Evolutionary conservation across 2,888 invertebrate genomes (phyloP).

Genomic region (Nebria salina): DNA sequence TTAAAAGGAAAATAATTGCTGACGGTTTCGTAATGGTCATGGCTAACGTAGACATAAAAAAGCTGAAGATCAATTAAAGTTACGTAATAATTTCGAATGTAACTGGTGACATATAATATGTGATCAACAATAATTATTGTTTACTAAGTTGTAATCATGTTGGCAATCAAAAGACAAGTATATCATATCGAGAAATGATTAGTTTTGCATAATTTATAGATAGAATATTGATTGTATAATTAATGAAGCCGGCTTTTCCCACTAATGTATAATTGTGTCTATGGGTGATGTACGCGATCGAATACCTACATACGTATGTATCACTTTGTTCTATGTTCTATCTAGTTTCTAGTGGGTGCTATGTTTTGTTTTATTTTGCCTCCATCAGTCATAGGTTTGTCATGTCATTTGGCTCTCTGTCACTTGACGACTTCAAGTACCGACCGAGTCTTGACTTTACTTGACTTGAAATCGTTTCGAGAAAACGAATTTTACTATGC

Average conservation of each 20-base stretch:
- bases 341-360: neutral
- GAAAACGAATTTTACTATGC: neutral
- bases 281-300: neutral
- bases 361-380: neutral
- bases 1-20: neutral
- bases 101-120: neutral
- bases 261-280: neutral
- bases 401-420: neutral
- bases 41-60: neutral
- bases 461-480: neutral
- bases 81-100: neutral
- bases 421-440: neutral
- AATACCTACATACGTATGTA: neutral
- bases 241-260: neutral
- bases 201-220: neutral
- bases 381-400: neutral
- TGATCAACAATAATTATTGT: neutral
- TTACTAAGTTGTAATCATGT: neutral
- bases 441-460: neutral
- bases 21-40: neutral
- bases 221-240: neutral
- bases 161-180: neutral
- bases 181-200: slow-evolving; percentile 1
- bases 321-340: neutral
- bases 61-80: neutral